Evolutionary conservation across 2,888 invertebrate genomes (phyloP).

Genomic region (Lasioglossum marginatum): DNA sequence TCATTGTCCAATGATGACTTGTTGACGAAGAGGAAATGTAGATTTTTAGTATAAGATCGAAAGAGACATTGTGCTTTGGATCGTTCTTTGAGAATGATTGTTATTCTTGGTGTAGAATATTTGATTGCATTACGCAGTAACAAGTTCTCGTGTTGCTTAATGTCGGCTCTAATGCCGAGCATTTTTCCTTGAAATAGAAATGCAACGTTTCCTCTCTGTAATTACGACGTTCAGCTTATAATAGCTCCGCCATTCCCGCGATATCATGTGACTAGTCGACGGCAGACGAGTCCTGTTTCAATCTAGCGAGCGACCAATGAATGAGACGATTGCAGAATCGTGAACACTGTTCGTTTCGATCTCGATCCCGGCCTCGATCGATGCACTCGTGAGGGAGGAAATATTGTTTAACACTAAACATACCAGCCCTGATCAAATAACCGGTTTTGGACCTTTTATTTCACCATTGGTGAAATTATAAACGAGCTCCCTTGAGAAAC

Average conservation of each 20-base stretch:
- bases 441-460: no score
- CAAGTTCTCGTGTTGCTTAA: neutral
- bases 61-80: no score
- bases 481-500: no score
- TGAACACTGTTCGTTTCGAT: neutral
- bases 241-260: neutral
- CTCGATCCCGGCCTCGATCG: neutral
- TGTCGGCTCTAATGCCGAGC: neutral
- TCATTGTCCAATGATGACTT: no score
- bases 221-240: constrained; percentile 12
- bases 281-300: constrained; percentile 10
- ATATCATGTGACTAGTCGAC: constrained; percentile 6
- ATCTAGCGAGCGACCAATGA: neutral
- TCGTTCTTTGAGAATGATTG: neutral
- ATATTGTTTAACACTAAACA: neutral
- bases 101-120: neutral
- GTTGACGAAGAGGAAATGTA: no score
- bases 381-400: neutral
- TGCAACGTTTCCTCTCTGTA: neutral
- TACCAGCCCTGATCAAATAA: no score
- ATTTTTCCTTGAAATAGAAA: constrained; percentile 9
- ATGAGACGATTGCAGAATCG: constrained; percentile 9
- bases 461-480: neutral
- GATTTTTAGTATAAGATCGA: no score
- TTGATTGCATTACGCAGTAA: neutral